Percentiles rank a stretch among this genome's conserved stretches.
Evolutionary conservation across 2,113 vertebrate genomes (phyloP).

Genomic region (Nerophis ophidion): DNA sequence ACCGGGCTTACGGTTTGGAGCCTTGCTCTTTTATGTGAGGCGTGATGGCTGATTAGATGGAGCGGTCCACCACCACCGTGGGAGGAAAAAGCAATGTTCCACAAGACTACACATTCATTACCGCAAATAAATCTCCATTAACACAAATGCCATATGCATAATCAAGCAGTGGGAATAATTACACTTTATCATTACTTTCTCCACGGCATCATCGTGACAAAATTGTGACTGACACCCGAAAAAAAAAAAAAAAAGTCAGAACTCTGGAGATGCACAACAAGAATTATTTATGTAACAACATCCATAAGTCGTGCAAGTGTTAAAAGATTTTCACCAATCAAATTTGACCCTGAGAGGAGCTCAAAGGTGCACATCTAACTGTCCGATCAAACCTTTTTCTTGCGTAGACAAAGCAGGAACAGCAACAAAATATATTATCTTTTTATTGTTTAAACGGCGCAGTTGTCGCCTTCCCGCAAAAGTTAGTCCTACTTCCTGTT

Average conservation of each 20-base stretch:
- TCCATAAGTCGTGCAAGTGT: too few species aligned
- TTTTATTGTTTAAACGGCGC: too few species aligned
- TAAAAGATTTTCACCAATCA: too few species aligned
- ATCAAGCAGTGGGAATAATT: constrained; percentile 68
- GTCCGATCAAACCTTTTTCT: too few species aligned
- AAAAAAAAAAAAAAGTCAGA: constrained; percentile 8
- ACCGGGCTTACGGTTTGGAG: constrained; percentile 30
- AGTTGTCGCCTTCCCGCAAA: too few species aligned
- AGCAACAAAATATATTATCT: too few species aligned
- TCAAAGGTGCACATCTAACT: too few species aligned
- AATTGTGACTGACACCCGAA: constrained; percentile 62
- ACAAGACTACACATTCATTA: constrained; percentile 73
- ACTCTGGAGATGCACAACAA: too few species aligned
- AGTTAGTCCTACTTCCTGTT: too few species aligned
- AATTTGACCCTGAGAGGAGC: too few species aligned
- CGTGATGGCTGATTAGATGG: constrained; percentile 54
- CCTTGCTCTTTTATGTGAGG: constrained; percentile 41
- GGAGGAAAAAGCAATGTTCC: constrained; percentile 68
- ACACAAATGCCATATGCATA: constrained; percentile 65
- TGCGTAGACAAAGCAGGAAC: too few species aligned
- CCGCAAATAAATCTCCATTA: constrained; percentile 70
- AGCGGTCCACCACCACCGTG: constrained; percentile 28
- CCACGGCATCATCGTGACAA: constrained; percentile 46
- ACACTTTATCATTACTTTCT: constrained; percentile 64
- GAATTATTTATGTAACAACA: too few species aligned